Evolutionary conservation across 2,888 invertebrate genomes (phyloP), one percentile per base, ranked within the genome.

Genomic region (Amblyjoppa proteus): DNA sequence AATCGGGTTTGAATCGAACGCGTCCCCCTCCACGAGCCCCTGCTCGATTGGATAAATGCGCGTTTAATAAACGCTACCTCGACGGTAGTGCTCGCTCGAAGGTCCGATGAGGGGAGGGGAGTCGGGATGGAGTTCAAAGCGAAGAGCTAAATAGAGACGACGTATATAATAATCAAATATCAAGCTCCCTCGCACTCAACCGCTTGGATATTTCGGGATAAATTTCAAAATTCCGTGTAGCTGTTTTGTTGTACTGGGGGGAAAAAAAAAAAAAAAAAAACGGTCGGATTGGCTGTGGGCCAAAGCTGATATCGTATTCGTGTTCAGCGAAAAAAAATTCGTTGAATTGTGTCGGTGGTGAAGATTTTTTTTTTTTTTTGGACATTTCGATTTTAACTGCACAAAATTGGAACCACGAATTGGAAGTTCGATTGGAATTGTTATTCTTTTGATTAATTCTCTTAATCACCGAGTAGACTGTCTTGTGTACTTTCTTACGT

Each of bases 1-100:
- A 86, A 88, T 88, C 87, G 85, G 85, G 84, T 87, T 88, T 81
- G 81, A 86, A 87, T 86, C 88, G 83, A 86, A 84, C 81, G 6
- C 34, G 1, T 4, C 31, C 31, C 31, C 28, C 28, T 3, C 34
- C 6, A 5, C 4, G 34, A 34, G 1, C 70, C 64, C 76, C 51
- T n/a, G 45, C 64, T 49, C 83, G 77, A 31, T 64, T 83, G 84
- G 87, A 88, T 88, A 88, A 88, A 85, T 79, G 87, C 76, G 86
- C 87, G 87, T 86, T 88, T 87, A 88, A 87, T 88, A 88, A 88
- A 87, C 83, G 75, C 83, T 76, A n/a, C 69, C 58, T 2, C 58
- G 58, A 9, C 58, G 58, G 58, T 58, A 28, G 53, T 20, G 16
- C 51, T 20, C 53, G 53, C 20, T 9, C 28, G 58, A 58, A 58